Evolutionary conservation across 2,113 vertebrate species (phyloP), one percentile per base, ranked within the genome.

Genomic region (Sminthopsis crassicaudata): DNA sequence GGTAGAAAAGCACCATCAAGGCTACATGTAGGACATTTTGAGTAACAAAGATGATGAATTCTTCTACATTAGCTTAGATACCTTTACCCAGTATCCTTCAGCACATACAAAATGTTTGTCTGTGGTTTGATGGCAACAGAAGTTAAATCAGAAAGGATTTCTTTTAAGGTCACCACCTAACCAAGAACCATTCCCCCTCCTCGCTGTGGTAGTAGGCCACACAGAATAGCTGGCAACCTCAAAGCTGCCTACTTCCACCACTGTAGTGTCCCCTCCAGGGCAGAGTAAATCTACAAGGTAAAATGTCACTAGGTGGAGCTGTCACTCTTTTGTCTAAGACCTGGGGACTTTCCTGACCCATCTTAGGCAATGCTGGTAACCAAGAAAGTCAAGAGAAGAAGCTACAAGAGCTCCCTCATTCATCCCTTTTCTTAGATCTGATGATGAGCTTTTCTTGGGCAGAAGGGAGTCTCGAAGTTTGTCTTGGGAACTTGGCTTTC

Each of bases 301-400:
- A 48, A 60, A 46, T 26, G 52, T 46, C 94, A 96, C 95, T 76
- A 97, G 93, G 57, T 96, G 95, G 91, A 46, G 89, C 90, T 9
- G 30, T 91, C 67, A 94, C 5, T 0, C 30, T 89, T 91, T 95
- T 91, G 26, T 46, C 89, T 92, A 26, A 0, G 6, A 84, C 26
- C 19, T 50, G 7, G 8, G 19, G 89, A 67, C 3, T 7, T 54
- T 51, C 2, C 53, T 14, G 27, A n/a, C 53, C 46, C 0, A 1
- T 11, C 52, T 22, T 24, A 25, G 60, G 46, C 7, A 24, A 3
- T 26, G 30, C 46, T 55, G 76, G 54, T 2, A 91, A 51, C 46
- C 19, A 84, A 84, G 67, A 84, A 8, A 84, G 67, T 19, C 36
- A 84, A n/a, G 6, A 8, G n/a, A n/a, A 84, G 16, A n/a, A 7